Conservation (phyloP, 2,888 invertebrate species). For the Eupithecia tripunctaria region DNA sequence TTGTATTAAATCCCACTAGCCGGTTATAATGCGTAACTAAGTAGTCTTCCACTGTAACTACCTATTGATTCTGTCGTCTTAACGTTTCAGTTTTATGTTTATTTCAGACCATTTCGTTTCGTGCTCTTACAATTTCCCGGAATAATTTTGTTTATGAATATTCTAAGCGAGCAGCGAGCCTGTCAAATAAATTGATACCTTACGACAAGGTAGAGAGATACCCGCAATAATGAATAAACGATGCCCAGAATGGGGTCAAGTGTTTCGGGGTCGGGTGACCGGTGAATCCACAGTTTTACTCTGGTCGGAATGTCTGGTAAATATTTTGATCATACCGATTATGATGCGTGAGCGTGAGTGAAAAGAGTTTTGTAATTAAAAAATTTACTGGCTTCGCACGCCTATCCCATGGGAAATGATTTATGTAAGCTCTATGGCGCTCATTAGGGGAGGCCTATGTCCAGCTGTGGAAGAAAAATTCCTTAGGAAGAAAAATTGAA, state of each 20-base stretch:
- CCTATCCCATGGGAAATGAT: too few relatives aligned
- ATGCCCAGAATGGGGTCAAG: conserved; percentile 37
- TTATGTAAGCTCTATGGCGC: too few relatives aligned
- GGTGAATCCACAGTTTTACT: not conserved
- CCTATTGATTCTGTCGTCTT: not conserved
- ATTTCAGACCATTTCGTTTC: not conserved
- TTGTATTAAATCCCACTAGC: too few relatives aligned
- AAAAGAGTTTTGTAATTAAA: not conserved
- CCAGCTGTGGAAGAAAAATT: too few relatives aligned
- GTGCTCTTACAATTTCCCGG: conserved; percentile 6
- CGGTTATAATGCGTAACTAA: too few relatives aligned
- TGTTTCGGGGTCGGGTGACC: conserved; percentile 25
- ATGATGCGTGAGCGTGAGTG: not conserved
- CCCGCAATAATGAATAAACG: conserved; percentile 41
- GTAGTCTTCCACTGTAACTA: not conserved
- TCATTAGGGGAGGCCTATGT: too few relatives aligned
- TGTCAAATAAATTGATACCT: conserved; percentile 30
- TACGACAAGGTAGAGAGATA: conserved; percentile 27
- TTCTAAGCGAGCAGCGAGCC: conserved; percentile 1
- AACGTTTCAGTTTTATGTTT: not conserved
- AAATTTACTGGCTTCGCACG: too few relatives aligned
- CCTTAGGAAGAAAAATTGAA: too few relatives aligned
- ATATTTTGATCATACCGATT: not conserved
- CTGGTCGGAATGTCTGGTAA: not conserved
- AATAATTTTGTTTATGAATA: conserved; percentile 16